Evolutionary conservation across 2,888 invertebrate species (phyloP).

Genomic region (Chorisops tibialis): DNA sequence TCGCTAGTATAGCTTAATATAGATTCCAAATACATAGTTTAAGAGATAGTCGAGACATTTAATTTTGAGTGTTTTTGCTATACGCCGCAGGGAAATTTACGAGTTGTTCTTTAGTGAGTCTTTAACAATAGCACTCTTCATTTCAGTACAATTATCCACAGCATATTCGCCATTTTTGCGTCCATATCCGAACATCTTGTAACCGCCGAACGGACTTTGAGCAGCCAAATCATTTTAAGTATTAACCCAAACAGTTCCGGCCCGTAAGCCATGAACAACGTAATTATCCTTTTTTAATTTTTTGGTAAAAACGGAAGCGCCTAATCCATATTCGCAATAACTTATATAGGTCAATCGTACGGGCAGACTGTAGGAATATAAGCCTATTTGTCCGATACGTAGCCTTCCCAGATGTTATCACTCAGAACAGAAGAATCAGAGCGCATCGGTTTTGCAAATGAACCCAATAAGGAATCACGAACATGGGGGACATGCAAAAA

Average conservation of each 20-base stretch:
- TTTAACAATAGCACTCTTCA: constrained; percentile 82
- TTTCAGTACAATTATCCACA: constrained; percentile 88
- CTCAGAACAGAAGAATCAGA: constrained; percentile 81
- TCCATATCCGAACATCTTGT: constrained; percentile 93
- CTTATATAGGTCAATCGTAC: constrained; percentile 87
- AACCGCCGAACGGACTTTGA: constrained; percentile 94
- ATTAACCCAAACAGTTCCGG: constrained; percentile 89
- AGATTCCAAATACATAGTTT: no score
- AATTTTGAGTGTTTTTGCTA: no score
- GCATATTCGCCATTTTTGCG: constrained; percentile 95
- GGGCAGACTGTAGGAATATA: constrained; percentile 96
- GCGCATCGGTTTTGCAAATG: constrained; percentile 83
- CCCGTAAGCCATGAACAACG: constrained; percentile 69
- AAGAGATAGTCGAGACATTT: no score
- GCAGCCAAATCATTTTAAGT: constrained; percentile 76
- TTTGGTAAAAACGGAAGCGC: constrained; percentile 88
- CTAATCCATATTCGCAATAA: constrained; percentile 85
- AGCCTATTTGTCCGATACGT: constrained; percentile 88
- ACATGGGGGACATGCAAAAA: no score
- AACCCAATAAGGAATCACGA: no score
- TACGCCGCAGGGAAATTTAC: constrained; percentile 57
- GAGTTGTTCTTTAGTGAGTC: constrained; percentile 75
- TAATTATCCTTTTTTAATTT: constrained; percentile 87
- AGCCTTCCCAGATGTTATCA: constrained; percentile 82
- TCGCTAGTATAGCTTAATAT: no score